Percentiles rank a stretch among this genome's conserved stretches.
phyloP scores from a whole-genome alignment of 1,140 invertebrate genomes.

The Epicauta chinensis region DNA sequence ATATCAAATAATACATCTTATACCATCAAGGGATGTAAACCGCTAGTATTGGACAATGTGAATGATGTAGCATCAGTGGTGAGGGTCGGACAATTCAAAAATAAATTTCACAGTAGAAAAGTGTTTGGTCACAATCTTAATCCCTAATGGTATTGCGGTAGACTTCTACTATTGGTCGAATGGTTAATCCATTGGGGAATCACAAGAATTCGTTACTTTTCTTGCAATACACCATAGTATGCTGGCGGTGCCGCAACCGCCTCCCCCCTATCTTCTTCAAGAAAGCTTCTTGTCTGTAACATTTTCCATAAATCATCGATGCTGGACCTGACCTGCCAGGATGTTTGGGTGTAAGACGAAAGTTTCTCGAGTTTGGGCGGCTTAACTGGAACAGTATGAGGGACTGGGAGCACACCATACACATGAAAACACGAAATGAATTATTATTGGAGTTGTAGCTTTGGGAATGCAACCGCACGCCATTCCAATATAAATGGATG shows the following conservation, averaged over 20 bases:
- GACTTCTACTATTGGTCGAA: conserved; percentile 19
- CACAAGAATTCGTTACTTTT: conserved; percentile 29
- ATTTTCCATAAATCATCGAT: conserved; percentile 39
- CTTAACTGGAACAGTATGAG: conserved; percentile 11
- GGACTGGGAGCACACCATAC: conserved; percentile 17
- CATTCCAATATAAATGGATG: conserved; percentile 18
- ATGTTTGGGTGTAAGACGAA: conserved; percentile 23
- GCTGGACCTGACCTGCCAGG: conserved; percentile 35
- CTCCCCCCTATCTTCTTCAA: neutral
- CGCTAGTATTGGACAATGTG: no score
- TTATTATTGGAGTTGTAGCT: conserved; percentile 29
- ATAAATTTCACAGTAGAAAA: conserved; percentile 27
- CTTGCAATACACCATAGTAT: conserved; percentile 18
- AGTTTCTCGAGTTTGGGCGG: conserved; percentile 13
- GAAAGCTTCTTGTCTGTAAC: conserved; percentile 25
- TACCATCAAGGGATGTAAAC: no score
- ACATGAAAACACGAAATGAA: conserved; percentile 32
- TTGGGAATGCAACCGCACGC: conserved; percentile 13
- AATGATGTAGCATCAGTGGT: neutral
- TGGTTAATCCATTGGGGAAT: conserved; percentile 15
- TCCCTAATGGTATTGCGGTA: conserved; percentile 26
- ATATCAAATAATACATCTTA: conserved; percentile 26
- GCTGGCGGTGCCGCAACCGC: no score
- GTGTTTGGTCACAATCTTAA: conserved; percentile 26
- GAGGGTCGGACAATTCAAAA: conserved; percentile 23